These are phyloP conservation scores for Dolichotis patagonum DNA, from an alignment of 2,113 vertebrate genomes.

Conservation along the genomic window DNA sequence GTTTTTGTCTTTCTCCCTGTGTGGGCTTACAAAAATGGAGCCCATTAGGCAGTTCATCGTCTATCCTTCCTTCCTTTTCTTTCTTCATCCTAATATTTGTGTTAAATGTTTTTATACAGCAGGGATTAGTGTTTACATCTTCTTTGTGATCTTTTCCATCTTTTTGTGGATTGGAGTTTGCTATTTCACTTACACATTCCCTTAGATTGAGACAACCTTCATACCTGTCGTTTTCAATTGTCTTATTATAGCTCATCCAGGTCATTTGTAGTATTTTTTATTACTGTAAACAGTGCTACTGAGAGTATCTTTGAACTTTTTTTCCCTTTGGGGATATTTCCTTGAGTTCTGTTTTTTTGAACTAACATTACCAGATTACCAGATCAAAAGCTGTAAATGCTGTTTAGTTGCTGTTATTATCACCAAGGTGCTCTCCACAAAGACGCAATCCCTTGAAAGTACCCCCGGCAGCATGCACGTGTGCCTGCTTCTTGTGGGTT, in stretches of 20 bases:
- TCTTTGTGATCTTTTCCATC: constrained; percentile 18
- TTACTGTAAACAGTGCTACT: constrained; percentile 24
- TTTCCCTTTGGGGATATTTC: constrained; percentile 51
- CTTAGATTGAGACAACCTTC: neutral
- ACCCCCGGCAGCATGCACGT: neutral
- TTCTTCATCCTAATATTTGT: neutral
- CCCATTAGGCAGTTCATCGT: neutral
- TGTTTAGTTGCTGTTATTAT: constrained; percentile 40
- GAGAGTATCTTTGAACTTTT: constrained; percentile 51
- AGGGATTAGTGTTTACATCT: neutral
- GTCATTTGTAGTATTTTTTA: constrained; percentile 12
- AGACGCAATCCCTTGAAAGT: constrained; percentile 34
- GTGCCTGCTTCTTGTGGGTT: neutral
- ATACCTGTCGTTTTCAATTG: neutral
- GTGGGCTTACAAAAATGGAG: neutral
- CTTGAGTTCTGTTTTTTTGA: constrained; percentile 63
- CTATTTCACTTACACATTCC: neutral
- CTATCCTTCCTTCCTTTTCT: neutral
- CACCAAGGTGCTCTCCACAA: constrained; percentile 33
- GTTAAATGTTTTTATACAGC: constrained; percentile 15
- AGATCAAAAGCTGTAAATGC: constrained; percentile 51
- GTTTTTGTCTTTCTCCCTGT: neutral
- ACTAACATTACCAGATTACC: constrained; percentile 40
- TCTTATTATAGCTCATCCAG: neutral
- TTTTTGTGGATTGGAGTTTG: neutral